These are phyloP conservation scores for Eulemur coronatus DNA, from an alignment of 2,797 vertebrate species.

Conservation along the genomic window DNA sequence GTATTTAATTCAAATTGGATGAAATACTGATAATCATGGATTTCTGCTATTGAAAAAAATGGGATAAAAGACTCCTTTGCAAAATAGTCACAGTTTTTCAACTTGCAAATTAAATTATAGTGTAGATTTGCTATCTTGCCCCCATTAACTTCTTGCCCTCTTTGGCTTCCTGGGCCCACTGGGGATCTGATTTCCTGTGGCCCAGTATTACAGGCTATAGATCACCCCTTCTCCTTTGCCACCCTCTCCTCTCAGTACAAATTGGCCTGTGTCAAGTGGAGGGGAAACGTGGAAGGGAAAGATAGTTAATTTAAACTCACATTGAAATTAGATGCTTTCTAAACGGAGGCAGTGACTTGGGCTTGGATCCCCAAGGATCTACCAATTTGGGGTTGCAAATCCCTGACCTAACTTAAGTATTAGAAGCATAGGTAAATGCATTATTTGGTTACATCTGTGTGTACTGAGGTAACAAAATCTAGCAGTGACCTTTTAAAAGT, in stretches of 20 bases:
- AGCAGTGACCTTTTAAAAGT: neutral
- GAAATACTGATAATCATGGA: slow-evolving; percentile 45
- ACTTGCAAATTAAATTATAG: slow-evolving; percentile 73
- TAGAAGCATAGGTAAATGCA: neutral
- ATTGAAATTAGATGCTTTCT: slow-evolving; percentile 50
- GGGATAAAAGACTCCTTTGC: slow-evolving; percentile 57
- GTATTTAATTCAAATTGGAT: slow-evolving; percentile 61
- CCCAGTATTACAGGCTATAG: slow-evolving; percentile 50
- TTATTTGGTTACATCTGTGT: neutral
- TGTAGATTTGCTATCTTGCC: slow-evolving; percentile 68
- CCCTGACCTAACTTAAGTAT: neutral
- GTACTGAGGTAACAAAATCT: neutral
- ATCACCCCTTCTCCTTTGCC: slow-evolving; percentile 34
- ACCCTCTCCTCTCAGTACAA: slow-evolving; percentile 42
- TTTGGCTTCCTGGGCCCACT: slow-evolving; percentile 19
- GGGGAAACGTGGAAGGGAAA: neutral
- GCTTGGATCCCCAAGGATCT: neutral
- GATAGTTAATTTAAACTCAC: slow-evolving; percentile 54
- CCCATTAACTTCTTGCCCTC: slow-evolving; percentile 72
- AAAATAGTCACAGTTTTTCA: slow-evolving; percentile 70
- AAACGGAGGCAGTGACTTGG: slow-evolving; percentile 14
- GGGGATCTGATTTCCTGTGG: slow-evolving; percentile 45
- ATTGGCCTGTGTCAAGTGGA: slow-evolving; percentile 51
- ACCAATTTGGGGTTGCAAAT: neutral
- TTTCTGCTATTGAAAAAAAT: slow-evolving; percentile 59